phyloP scores from a whole-genome alignment of 2,797 vertebrate genomes.

The Tympanoctomys barrerae region DNA sequence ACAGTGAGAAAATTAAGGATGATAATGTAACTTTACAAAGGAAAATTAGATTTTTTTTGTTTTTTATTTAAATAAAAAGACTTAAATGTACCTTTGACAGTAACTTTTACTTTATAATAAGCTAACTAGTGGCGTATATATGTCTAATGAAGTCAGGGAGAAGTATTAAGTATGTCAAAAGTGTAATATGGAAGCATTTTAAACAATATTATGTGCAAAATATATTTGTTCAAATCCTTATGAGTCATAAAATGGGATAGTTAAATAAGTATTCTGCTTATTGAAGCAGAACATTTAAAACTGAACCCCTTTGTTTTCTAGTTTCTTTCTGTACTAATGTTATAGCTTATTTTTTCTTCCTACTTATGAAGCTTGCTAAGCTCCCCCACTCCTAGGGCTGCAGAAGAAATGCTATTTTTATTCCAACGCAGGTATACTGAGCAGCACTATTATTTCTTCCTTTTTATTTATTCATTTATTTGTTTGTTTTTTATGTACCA shows the following conservation, averaged over 20 bases:
- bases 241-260: conserved; percentile 33
- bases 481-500: too few species aligned
- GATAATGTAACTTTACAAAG: background rate
- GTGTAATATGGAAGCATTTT: conserved; percentile 21
- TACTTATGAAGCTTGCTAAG: background rate
- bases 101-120: conserved; percentile 16
- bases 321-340: conserved; percentile 16
- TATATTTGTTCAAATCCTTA: background rate
- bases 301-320: background rate
- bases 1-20: conserved; percentile 38
- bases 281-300: conserved; percentile 42
- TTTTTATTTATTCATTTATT: too few species aligned
- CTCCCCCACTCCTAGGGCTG: background rate
- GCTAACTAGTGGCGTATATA: background rate
- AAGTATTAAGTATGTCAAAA: background rate
- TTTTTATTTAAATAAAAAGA: conserved; percentile 58
- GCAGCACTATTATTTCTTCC: background rate
- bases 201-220: conserved; percentile 15
- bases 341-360: conserved; percentile 26
- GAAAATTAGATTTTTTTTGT: conserved; percentile 51
- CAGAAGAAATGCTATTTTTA: background rate
- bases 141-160: background rate
- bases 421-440: background rate
- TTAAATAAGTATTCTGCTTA: background rate
- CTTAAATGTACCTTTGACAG: background rate